Conservation (phyloP, 1,140 invertebrate species). For the Neotoxoptera formosana region DNA sequence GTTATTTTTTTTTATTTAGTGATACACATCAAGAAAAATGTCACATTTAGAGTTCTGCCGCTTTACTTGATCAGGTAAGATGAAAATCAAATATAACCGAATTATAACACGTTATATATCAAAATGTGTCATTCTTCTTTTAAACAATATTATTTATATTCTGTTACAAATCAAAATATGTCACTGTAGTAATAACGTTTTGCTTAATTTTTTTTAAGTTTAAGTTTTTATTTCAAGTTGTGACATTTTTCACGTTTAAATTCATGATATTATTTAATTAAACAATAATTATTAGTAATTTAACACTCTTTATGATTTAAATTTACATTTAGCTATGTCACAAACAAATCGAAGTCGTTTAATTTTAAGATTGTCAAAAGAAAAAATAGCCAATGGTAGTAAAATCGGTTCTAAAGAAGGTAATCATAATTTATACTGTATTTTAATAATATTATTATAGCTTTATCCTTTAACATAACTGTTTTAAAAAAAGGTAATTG, state of each 20-base stretch:
- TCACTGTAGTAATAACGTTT: not conserved
- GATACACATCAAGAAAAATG: not conserved
- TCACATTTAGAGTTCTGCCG: not conserved
- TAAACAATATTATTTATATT: slow-evolving; percentile 11
- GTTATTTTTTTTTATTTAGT: not conserved
- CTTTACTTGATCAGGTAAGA: not conserved
- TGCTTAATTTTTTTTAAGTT: not conserved
- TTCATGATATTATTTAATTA: slow-evolving; percentile 3
- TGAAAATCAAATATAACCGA: not conserved
- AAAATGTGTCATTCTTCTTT: not conserved
- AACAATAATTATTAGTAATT: not conserved
- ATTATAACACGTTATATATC: not conserved
- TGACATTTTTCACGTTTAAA: not conserved
- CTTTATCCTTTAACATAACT: not conserved
- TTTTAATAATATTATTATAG: not conserved
- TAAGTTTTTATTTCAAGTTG: not conserved
- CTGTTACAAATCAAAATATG: not conserved
- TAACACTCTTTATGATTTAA: not conserved
- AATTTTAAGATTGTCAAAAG: not conserved
- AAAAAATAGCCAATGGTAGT: not conserved
- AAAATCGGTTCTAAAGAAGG: not conserved
- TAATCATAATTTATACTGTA: not conserved
- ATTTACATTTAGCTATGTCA: not conserved
- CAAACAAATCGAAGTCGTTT: slow-evolving; percentile 1
- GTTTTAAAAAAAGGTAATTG: not conserved